Evolutionary conservation across 2,797 vertebrate species (phyloP), one percentile per base, ranked within the genome.

Genomic region (Sebastes jordani): DNA sequence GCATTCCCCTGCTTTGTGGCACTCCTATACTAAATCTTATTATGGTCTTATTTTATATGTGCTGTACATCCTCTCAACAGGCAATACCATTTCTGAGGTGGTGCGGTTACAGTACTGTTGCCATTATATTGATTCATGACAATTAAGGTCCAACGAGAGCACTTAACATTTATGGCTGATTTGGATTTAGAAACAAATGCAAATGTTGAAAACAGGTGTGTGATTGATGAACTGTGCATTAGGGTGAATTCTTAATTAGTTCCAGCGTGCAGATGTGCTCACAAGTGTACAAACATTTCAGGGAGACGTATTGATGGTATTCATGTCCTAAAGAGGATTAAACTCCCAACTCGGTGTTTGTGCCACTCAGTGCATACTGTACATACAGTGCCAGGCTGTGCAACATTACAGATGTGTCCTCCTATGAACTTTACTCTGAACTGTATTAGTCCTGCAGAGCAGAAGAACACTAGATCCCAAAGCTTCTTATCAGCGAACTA

Each of bases 401-500:
- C 29, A 60, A 8, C 52, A 25, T 34, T 23, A 32, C 63, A 76
- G 38, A 71, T 58, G 25, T 56, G 63, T 82, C 65, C 65, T 80
- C 42, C n/a, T 52, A 13, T 52, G 74, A 79, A 70, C 74, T 74
- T 27, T 14, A 2, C 42, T 80, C 36, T 78, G 23, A 74, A 67
- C 61, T 52, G n/a, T 11, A 18, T 54, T 74, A 29, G 55, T 67
- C 11, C 65, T 68, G 60, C 62, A 63, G 71, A 80, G 82, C 11
- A 67, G 71, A 76, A 76, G 42, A 73, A 79, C 73, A 49, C 32
- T 22, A 56, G 23, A 71, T 68, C 68, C 67, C 69, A 75, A 73
- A 71, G 74, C 76, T 71, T 81, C 66, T 74, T 80, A 85, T 79
- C 76, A 76, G 58, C 22, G 7, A 83, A 66, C 61, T 32, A 11